phyloP scores from a whole-genome alignment of 2,113 vertebrate species.

The Percopsis transmontana region DNA sequence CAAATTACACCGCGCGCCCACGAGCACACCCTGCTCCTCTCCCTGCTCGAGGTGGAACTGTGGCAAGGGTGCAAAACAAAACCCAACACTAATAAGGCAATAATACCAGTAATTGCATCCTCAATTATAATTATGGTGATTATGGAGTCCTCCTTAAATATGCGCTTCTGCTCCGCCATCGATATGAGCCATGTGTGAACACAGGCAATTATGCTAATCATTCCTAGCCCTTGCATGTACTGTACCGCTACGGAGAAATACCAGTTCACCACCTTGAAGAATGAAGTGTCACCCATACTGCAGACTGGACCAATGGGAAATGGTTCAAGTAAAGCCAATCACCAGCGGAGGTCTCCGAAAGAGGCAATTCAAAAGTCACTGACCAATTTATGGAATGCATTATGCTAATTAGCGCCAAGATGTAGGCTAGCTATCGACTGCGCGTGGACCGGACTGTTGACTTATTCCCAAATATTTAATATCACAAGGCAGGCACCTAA shows the following conservation, averaged over 20 bases:
- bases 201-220: conserved; percentile 74
- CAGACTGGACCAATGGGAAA: conserved; percentile 49
- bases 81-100: conserved; percentile 67
- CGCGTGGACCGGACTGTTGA: conserved; percentile 37
- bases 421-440: conserved; percentile 45
- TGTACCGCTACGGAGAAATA: conserved; percentile 64
- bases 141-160: conserved; percentile 71
- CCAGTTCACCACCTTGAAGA: conserved; percentile 68
- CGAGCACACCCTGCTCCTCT: conserved; percentile 32
- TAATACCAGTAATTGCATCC: conserved; percentile 75
- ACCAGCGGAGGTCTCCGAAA: conserved; percentile 56
- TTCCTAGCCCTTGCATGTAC: conserved; percentile 60
- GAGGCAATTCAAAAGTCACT: conserved; percentile 37
- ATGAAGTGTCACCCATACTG: conserved; percentile 34
- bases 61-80: conserved; percentile 56
- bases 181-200: conserved; percentile 74
- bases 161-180: conserved; percentile 55
- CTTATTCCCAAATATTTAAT: conserved; percentile 59
- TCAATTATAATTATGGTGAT: conserved; percentile 75
- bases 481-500: conserved; percentile 67
- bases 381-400: conserved; percentile 55
- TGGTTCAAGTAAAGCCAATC: conserved; percentile 43
- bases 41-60: conserved; percentile 35
- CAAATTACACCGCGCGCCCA: conserved; percentile 5
- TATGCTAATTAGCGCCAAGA: conserved; percentile 60